A percentile compares a stretch with the other conserved stretches of the same genome.
phyloP scores from a whole-genome alignment of 2,797 vertebrate species.

The Tamandua tetradactyla region DNA sequence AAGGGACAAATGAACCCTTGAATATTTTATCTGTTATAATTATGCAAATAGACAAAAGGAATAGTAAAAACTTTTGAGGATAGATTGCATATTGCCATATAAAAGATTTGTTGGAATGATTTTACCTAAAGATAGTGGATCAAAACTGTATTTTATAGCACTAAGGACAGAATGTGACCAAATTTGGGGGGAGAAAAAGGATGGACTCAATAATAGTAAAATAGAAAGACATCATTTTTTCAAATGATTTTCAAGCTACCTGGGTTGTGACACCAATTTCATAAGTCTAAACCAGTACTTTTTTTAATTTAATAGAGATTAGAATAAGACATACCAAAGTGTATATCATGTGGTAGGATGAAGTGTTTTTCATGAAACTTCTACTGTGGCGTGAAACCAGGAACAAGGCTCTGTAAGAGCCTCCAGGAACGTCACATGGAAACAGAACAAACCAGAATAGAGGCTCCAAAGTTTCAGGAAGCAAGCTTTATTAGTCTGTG shows the following conservation, averaged over 20 bases:
- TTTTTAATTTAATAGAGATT: neutral
- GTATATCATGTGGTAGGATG: neutral
- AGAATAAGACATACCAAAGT: neutral
- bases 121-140: neutral
- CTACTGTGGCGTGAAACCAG: too few species aligned
- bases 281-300: neutral
- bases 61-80: neutral
- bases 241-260: neutral
- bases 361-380: neutral
- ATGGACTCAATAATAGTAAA: neutral
- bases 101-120: neutral
- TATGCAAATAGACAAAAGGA: neutral
- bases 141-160: neutral
- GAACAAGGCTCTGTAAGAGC: too few species aligned
- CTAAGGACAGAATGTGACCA: neutral
- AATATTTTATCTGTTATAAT: neutral
- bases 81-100: neutral
- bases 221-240: neutral
- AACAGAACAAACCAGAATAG: too few species aligned
- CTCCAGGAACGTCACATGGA: too few species aligned
- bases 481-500: too few species aligned
- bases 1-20: neutral
- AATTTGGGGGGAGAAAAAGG: neutral
- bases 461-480: too few species aligned
- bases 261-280: neutral